Evolutionary conservation across 2,113 vertebrate species (phyloP), one percentile per base, ranked within the genome.

Genomic region (Typhlomys cinereus): DNA sequence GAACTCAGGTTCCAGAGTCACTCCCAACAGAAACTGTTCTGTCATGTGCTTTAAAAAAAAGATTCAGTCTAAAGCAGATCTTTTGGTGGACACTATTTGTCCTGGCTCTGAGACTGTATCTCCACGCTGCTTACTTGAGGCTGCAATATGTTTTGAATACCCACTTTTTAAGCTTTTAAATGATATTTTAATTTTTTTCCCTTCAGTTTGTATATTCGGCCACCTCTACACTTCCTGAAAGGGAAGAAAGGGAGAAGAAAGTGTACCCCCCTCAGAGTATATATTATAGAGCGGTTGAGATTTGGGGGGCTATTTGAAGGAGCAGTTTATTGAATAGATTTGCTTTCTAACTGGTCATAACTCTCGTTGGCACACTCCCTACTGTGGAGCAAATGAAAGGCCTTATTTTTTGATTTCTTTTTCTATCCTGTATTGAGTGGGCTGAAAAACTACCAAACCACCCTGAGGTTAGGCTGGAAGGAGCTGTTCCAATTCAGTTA

Each of bases 151-250:
- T 84, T 75, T 46, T n/a, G 54, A 86, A 85, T 41, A 62, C 76
- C 79, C 70, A 94, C 66, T 66, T 93, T 80, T 82, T 23, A 54
- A 48, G 67, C 46, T 91, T 88, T 73, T 79, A 41, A 86, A 88
- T 48, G 67, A 17, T 52, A 57, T 90, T 80, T 73, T 52, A 59
- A 85, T 89, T 87, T 94, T n/a, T n/a, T 75, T 62, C 6, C 34
- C 76, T 52, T 76, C 52, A 46, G 76, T 87, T 52, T 87, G n/a
- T 90, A 67, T 31, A 67, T 62, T 71, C 62, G 73, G 64, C 81
- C 52, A 81, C 93, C 84, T 95, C 64, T 79, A 27, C 2, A 13
- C n/a, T 41, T 89, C 50, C 57, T 73, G 41, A 54, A 91, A 85
- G 59, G 50, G 27, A 85, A 46, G 39, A 84, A n/a, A 74, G 31